These are phyloP conservation scores for Spongilla lacustris DNA, from an alignment of 37 sponge, comb jelly and placozoan genomes.

Conservation along the genomic window DNA sequence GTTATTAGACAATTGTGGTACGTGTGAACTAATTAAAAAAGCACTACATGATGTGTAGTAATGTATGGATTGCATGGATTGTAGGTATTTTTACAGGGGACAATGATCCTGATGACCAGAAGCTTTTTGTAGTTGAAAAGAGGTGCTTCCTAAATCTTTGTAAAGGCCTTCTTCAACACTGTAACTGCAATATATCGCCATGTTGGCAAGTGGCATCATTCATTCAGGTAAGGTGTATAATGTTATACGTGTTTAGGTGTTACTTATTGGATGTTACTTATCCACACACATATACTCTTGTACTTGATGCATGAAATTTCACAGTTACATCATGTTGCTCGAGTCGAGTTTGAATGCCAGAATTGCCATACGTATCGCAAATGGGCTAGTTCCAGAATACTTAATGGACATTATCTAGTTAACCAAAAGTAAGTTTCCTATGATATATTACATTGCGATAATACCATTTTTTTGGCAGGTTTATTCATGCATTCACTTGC, in stretches of 20 bases:
- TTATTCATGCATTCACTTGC: constrained; percentile 37
- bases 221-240: not conserved
- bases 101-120: not conserved
- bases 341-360: not conserved
- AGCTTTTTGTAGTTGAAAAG: not conserved
- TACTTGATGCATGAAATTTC: no score
- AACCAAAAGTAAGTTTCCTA: constrained; percentile 2
- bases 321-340: constrained; percentile 17
- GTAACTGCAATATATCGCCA: not conserved
- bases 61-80: not conserved
- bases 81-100: not conserved
- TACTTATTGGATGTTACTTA: no score
- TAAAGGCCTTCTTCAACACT: not conserved
- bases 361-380: not conserved
- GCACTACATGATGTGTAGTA: not conserved
- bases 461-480: not conserved
- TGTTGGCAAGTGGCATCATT: not conserved
- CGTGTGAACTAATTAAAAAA: not conserved
- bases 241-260: no score
- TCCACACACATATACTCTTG: no score
- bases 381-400: constrained; percentile 31
- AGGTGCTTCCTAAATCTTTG: not conserved
- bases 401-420: constrained; percentile 12
- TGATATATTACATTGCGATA: no score
- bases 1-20: not conserved